Base-by-base conservation (phyloP, 2,113 vertebrate species). In the Prietella phreatophila region DNA sequence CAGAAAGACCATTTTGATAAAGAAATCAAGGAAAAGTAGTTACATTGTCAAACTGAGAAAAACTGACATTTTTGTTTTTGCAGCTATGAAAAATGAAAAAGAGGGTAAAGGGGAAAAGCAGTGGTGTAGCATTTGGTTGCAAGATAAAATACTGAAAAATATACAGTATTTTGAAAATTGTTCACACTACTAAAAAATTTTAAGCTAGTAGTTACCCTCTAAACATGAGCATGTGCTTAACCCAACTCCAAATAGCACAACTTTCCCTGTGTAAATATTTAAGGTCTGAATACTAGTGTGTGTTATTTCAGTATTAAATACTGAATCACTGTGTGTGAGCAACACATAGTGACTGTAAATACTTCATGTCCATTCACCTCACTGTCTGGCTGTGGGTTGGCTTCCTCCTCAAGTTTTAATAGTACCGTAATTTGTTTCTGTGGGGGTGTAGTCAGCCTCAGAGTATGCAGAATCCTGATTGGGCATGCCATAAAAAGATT, bases 381-480 rank as follows among this genome's bases (percentile, higher is more conserved):
- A 95, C 92, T 94, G 67, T 95, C 94, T 90, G 94, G 91, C 86
- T 92, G 69, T 84, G 91, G 92, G 42, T 88, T 88, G 85, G 91
- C 91, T 92, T 94, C 94, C 91, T 95, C 95, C 85, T 90, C 86
- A 89, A 87, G 84, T 84, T 87, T 94, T 94, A 94, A 94, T 91
- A 95, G 95, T n/a, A n/a, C n/a, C n/a, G n/a, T 96, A 95, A 92
- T 95, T 94, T 86, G 91, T 92, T 93, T 95, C 95, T 93, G 94
- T 93, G 93, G 94, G 90, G 94, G 94, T 93, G 95, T 93, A 93
- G 92, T 93, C 95, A 95, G 93, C 92, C 92, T 96, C 95, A 90
- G 93, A 92, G 92, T 93, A 91, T 89, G 94, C 93, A 93, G 94
- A 93, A 89, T 95, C 95, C 95, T 96, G 93, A 95, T 95, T 93